phyloP scores from a whole-genome alignment of 2,113 vertebrate species.

The Oophaga pumilio region DNA sequence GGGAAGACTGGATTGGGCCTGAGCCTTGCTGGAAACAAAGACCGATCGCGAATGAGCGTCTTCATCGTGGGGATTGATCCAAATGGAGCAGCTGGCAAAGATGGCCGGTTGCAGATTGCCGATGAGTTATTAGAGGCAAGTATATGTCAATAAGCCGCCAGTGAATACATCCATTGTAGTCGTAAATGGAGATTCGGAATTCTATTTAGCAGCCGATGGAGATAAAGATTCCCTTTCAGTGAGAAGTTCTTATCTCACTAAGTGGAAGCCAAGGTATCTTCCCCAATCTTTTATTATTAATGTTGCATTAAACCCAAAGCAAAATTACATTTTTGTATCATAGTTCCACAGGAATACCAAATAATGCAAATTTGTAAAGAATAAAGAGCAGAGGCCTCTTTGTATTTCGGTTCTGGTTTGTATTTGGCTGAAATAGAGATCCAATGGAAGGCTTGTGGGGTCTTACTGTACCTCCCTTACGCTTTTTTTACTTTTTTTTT shows the following conservation, averaged over 20 bases:
- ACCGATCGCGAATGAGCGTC: conserved; percentile 94
- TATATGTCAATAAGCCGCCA: conserved; percentile 47
- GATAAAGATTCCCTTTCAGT: conserved; percentile 14
- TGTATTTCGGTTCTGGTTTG: not conserved
- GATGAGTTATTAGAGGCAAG: conserved; percentile 95
- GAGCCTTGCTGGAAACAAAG: conserved; percentile 95
- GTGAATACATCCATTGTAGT: conserved; percentile 41
- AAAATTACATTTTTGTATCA: not conserved
- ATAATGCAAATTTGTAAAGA: not conserved
- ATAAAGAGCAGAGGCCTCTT: not conserved
- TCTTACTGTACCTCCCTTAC: not conserved
- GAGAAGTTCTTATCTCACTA: not conserved
- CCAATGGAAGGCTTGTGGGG: not conserved
- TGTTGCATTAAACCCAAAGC: not conserved
- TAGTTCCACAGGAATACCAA: not conserved
- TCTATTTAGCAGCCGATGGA: conserved; percentile 16
- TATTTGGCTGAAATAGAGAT: not conserved
- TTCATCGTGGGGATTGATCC: conserved; percentile 96
- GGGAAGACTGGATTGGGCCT: conserved; percentile 90
- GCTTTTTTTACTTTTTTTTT: not conserved
- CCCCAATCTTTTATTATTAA: not conserved
- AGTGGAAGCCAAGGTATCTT: conserved; percentile 13
- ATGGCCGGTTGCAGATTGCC: conserved; percentile 87
- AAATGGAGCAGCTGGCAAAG: conserved; percentile 88
- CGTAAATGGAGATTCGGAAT: conserved; percentile 24